Conservation (phyloP, 2,113 vertebrate genomes). For the Cavia porcellus region DNA sequence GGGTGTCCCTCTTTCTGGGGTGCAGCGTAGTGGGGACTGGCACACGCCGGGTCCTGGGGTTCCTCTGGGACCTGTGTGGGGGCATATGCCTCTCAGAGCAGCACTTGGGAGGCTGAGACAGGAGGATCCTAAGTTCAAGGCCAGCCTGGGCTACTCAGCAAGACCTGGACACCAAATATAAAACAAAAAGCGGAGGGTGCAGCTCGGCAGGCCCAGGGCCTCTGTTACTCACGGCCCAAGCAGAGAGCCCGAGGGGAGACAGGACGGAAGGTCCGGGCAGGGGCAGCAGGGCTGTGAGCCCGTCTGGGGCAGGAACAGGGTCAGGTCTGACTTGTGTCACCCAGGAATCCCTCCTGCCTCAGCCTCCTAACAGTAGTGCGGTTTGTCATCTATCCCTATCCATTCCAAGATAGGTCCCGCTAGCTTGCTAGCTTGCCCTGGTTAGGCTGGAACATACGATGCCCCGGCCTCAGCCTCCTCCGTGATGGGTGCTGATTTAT, state of each 20-base stretch:
- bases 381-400: neutral
- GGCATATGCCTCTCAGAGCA: neutral
- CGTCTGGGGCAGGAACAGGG: neutral
- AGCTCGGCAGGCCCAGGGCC: neutral
- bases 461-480: neutral
- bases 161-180: neutral
- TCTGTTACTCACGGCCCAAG: neutral
- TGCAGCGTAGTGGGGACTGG: too few relatives aligned
- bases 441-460: neutral
- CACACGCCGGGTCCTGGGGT: neutral
- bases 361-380: neutral
- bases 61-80: neutral
- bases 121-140: neutral
- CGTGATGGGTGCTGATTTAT: neutral
- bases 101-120: neutral
- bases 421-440: neutral
- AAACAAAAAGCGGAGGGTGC: neutral
- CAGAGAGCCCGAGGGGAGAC: neutral
- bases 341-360: neutral
- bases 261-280: slow-evolving; percentile 3
- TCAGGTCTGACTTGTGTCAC: neutral
- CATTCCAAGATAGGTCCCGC: neutral
- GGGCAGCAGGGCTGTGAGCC: neutral
- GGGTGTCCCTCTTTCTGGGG: neutral
- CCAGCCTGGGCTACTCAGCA: neutral